Evolutionary conservation across 2,797 vertebrate species (phyloP).

Genomic region (Enteromius mattozi): DNA sequence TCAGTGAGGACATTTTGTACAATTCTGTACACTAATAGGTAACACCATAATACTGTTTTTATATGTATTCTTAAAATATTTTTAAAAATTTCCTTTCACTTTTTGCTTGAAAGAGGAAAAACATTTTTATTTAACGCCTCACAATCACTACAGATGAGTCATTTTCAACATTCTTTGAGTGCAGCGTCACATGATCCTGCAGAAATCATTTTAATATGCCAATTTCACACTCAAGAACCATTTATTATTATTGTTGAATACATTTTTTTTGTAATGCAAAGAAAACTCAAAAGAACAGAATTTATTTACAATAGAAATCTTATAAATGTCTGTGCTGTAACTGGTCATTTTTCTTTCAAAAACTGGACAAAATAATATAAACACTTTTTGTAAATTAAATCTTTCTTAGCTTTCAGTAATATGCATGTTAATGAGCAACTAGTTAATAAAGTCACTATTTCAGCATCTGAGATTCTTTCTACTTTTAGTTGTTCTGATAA

Average conservation of each 20-base stretch:
- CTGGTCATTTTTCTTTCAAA: not conserved
- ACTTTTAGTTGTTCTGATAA: constrained; percentile 3
- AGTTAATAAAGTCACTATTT: not conserved
- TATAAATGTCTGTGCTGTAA: too few species aligned
- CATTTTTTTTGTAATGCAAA: too few species aligned
- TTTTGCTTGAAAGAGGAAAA: not conserved
- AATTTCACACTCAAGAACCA: not conserved
- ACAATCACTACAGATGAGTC: not conserved
- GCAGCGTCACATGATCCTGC: too few species aligned
- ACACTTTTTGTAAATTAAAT: too few species aligned
- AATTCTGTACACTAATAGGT: not conserved
- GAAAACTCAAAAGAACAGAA: too few species aligned
- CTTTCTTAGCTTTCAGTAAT: not conserved
- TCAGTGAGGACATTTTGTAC: not conserved
- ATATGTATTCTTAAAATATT: not conserved
- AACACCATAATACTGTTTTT: not conserved
- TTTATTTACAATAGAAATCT: too few species aligned
- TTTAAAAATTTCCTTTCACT: not conserved
- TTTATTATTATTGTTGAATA: not conserved
- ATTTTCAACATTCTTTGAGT: not conserved
- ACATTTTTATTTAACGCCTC: not conserved
- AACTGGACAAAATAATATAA: not conserved
- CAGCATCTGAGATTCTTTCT: not conserved
- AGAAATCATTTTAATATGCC: not conserved
- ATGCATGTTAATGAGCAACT: not conserved